A percentile compares a stretch with the other conserved stretches of the same genome.
Conservation (phyloP, 2,797 vertebrate species). For the Schizopygopsis malacanthus region DNA sequence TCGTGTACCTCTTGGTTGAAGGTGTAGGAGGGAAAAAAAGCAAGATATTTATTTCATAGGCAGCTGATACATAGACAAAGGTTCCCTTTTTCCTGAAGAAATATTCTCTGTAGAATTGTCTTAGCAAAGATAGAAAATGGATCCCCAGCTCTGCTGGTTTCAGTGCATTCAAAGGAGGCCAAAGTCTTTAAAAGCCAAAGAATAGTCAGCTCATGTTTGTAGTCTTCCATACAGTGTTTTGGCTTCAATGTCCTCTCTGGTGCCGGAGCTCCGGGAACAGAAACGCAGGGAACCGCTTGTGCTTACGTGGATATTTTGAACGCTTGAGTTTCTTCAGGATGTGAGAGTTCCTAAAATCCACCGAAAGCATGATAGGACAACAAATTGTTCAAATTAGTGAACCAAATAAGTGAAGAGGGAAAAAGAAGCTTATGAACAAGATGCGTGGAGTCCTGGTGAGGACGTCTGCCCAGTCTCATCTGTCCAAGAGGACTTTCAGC, state of each 20-base stretch:
- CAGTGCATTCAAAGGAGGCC: slow-evolving; percentile 83
- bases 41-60: slow-evolving; percentile 66
- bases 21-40: slow-evolving; percentile 66
- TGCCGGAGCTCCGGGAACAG: slow-evolving; percentile 43
- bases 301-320: slow-evolving; percentile 48
- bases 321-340: slow-evolving; percentile 53
- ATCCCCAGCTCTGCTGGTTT: slow-evolving; percentile 87
- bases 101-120: slow-evolving; percentile 75
- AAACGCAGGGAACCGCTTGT: slow-evolving; percentile 53
- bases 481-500: slow-evolving; percentile 88
- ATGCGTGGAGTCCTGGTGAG: slow-evolving; percentile 19
- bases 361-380: slow-evolving; percentile 50
- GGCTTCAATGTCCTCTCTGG: slow-evolving; percentile 44
- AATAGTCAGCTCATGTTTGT: slow-evolving; percentile 36
- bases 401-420: slow-evolving; percentile 46
- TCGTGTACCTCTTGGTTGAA: slow-evolving; percentile 74
- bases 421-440: slow-evolving; percentile 52
- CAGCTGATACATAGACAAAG: slow-evolving; percentile 73
- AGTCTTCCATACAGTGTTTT: slow-evolving; percentile 54
- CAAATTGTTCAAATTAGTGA: slow-evolving; percentile 46
- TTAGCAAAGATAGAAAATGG: slow-evolving; percentile 90
- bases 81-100: slow-evolving; percentile 81
- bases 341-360: slow-evolving; percentile 52
- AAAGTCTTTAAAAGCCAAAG: slow-evolving; percentile 63
- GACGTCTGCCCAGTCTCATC: slow-evolving; percentile 80